Percentiles rank a stretch among this genome's conserved stretches.
phyloP scores from a whole-genome alignment of 2,113 vertebrate species.

The Stigmatopora nigra region DNA sequence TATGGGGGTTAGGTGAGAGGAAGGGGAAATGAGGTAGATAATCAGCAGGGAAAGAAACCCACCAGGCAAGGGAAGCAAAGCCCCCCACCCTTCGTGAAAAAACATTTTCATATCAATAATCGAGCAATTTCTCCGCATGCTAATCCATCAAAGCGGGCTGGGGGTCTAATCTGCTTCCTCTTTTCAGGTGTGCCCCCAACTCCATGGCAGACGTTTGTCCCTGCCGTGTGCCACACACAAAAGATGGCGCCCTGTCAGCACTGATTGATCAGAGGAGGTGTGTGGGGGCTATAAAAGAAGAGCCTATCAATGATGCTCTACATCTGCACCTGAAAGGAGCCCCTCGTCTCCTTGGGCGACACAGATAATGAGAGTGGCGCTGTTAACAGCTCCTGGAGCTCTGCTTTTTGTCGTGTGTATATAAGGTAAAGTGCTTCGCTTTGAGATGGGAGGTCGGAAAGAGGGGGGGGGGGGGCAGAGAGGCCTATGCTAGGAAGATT shows the following conservation, averaged over 20 bases:
- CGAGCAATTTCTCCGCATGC: slow-evolving; percentile 95
- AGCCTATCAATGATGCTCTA: slow-evolving; percentile 78
- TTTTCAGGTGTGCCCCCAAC: slow-evolving; percentile 89
- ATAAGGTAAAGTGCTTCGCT: slow-evolving; percentile 69
- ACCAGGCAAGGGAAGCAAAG: slow-evolving; percentile 34
- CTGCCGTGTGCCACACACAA: slow-evolving; percentile 73
- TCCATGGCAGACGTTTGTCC: slow-evolving; percentile 89
- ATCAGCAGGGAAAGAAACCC: slow-evolving; percentile 45
- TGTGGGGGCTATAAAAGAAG: slow-evolving; percentile 72
- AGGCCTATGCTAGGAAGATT: slow-evolving; percentile 52
- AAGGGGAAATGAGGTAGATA: slow-evolving; percentile 69
- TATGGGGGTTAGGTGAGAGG: slow-evolving; percentile 73
- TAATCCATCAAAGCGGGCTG: slow-evolving; percentile 98
- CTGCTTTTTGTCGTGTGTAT: slow-evolving; percentile 68
- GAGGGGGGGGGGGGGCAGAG: slow-evolving; percentile 36
- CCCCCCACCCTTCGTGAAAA: slow-evolving; percentile 57
- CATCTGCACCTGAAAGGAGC: slow-evolving; percentile 68
- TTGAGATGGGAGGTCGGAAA: slow-evolving; percentile 40
- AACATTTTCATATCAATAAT: slow-evolving; percentile 99
- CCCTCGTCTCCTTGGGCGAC: slow-evolving; percentile 68
- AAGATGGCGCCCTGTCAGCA: slow-evolving; percentile 84
- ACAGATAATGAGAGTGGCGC: slow-evolving; percentile 73
- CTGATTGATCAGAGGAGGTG: slow-evolving; percentile 89
- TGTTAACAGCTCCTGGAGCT: slow-evolving; percentile 66
- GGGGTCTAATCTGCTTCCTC: slow-evolving; percentile 86